A percentile compares a stretch with the other conserved stretches of the same genome.
phyloP scores from a whole-genome alignment of 1,140 invertebrate genomes.

The Scaptomyza graminum region DNA sequence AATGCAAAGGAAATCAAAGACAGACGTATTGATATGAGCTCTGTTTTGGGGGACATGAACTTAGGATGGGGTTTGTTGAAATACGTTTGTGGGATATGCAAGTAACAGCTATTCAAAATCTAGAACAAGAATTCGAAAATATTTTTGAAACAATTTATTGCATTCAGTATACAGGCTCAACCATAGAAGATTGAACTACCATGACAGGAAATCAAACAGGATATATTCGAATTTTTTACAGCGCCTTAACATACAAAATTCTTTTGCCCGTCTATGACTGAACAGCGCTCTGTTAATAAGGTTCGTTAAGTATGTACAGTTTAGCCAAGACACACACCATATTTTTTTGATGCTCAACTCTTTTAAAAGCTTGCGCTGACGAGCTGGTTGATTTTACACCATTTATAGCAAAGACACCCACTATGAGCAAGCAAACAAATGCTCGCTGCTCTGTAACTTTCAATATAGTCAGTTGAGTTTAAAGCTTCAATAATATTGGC shows the following conservation, averaged over 20 bases:
- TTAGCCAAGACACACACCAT: slow-evolving; percentile 7
- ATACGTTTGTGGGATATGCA: too few relatives aligned
- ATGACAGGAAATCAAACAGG: too few relatives aligned
- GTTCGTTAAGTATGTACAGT: neutral
- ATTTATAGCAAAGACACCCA: slow-evolving; percentile 7
- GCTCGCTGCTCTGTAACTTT: slow-evolving; percentile 4
- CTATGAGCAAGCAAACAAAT: neutral
- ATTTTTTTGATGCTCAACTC: neutral
- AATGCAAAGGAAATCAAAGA: slow-evolving; percentile 70
- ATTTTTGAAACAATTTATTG: too few relatives aligned
- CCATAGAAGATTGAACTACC: too few relatives aligned
- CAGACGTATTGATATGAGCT: slow-evolving; percentile 56
- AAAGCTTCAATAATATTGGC: neutral
- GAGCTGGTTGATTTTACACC: slow-evolving; percentile 9
- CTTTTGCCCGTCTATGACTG: too few relatives aligned
- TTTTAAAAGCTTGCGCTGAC: neutral
- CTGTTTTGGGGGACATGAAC: neutral
- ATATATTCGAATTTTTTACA: too few relatives aligned
- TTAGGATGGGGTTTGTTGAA: too few relatives aligned
- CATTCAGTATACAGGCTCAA: too few relatives aligned
- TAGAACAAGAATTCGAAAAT: too few relatives aligned
- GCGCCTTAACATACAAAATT: too few relatives aligned
- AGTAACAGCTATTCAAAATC: too few relatives aligned
- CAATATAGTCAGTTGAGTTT: neutral
- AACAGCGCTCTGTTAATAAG: neutral